Conservation (phyloP, 2,797 vertebrate species). For the Sebastes flavidus region DNA sequence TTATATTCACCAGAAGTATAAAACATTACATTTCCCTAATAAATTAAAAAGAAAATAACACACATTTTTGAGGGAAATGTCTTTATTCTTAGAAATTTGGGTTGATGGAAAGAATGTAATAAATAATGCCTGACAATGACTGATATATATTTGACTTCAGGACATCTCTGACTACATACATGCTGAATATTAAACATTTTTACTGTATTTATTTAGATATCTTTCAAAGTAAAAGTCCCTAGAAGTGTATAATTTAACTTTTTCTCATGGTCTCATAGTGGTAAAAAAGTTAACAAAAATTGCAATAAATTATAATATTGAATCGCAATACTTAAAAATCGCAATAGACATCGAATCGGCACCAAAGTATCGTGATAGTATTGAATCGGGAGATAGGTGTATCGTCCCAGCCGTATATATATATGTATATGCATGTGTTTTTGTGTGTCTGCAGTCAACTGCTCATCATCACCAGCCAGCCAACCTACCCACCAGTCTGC, state of each 20-base stretch:
- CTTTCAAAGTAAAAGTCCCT: background rate
- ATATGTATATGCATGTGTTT: background rate
- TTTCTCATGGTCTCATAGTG: background rate
- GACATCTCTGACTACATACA: too few relatives aligned
- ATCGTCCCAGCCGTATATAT: background rate
- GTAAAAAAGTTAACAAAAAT: background rate
- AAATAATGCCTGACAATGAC: background rate
- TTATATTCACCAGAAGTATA: background rate
- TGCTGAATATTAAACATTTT: too few relatives aligned
- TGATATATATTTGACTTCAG: too few relatives aligned
- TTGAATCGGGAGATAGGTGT: rapidly evolving
- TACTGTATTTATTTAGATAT: background rate
- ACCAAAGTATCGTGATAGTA: background rate
- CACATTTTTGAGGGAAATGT: background rate
- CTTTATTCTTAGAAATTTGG: background rate
- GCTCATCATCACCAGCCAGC: constrained; percentile 32
- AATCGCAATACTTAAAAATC: too few relatives aligned
- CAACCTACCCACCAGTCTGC: constrained; percentile 49
- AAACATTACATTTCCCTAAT: background rate
- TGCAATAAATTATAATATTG: background rate
- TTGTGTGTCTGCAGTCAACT: constrained; percentile 16
- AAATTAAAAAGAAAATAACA: too few relatives aligned
- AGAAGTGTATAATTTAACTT: background rate
- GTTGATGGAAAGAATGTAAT: rapidly evolving
- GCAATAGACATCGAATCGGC: background rate